These are phyloP conservation scores for Synodontis membranacea DNA, from an alignment of 2,113 vertebrate genomes.

Conservation along the genomic window DNA sequence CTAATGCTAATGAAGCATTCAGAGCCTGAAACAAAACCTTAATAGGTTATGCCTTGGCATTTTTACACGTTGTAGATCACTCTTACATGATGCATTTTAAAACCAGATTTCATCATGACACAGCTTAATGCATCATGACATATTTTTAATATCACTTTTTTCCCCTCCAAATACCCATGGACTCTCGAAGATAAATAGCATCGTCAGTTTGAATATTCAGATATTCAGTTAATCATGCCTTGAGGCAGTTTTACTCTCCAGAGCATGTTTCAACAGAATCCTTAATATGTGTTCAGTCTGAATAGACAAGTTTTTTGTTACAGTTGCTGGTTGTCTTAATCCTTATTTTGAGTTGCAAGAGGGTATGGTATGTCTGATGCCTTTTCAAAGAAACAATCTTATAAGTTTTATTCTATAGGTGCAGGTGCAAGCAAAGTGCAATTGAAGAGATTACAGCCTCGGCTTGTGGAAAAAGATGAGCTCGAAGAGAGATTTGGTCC, in stretches of 20 bases:
- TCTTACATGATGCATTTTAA: neutral
- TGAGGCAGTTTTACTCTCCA: slow-evolving; percentile 5
- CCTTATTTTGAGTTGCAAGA: neutral
- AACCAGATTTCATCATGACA: neutral
- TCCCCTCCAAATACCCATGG: neutral
- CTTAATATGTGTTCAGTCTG: neutral
- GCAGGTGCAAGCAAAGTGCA: neutral
- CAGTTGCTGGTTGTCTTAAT: neutral
- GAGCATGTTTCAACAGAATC: slow-evolving; percentile 11
- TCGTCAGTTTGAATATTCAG: neutral
- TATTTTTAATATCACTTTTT: neutral
- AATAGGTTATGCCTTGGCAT: neutral
- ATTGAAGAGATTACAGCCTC: neutral
- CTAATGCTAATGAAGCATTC: neutral
- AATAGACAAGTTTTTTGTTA: neutral
- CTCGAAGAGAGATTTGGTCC: neutral
- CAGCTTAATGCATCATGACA: neutral
- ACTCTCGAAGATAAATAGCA: neutral
- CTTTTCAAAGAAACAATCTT: neutral
- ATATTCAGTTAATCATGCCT: neutral
- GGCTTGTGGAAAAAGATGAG: neutral
- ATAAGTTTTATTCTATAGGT: neutral
- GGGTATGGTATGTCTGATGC: neutral
- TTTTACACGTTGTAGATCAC: neutral
- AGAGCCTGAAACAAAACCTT: neutral